These are phyloP conservation scores for Dermolepida albohirtum DNA, from an alignment of 2,888 invertebrate genomes.

Conservation along the genomic window DNA sequence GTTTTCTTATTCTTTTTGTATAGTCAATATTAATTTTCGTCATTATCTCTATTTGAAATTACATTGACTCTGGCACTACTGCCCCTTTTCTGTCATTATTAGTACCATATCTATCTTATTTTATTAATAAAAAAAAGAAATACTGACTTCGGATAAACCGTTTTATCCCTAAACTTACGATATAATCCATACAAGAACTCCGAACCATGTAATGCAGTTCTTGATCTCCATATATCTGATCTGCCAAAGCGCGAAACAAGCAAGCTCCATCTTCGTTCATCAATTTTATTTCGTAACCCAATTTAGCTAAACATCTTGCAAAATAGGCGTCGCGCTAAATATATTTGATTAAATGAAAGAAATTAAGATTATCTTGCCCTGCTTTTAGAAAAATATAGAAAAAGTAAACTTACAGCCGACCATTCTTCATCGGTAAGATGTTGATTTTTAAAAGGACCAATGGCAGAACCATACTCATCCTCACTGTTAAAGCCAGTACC, in stretches of 20 bases:
- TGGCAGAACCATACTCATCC: conserved; percentile 60
- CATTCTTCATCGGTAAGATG: conserved; percentile 63
- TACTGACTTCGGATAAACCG: no score
- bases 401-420: conserved; percentile 56
- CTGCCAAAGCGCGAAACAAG: conserved; percentile 87
- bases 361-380: not conserved
- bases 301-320: conserved; percentile 71
- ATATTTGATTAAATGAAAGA: not conserved
- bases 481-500: conserved; percentile 64
- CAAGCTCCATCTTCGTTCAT: conserved; percentile 93
- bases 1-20: no score
- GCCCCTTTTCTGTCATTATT: not conserved
- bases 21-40: no score
- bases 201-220: conserved; percentile 87
- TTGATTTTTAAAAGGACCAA: conserved; percentile 44
- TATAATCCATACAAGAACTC: conserved; percentile 90
- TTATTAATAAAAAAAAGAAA: conserved; percentile 14
- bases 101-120: not conserved
- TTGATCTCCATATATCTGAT: conserved; percentile 92
- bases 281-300: conserved; percentile 82
- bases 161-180: conserved; percentile 69
- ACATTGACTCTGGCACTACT: no score
- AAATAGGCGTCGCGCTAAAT: conserved; percentile 61
- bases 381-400: no score
- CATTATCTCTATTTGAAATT: no score